Base-by-base conservation (phyloP, 2,888 invertebrate genomes). In the Agrypnus murinus region DNA sequence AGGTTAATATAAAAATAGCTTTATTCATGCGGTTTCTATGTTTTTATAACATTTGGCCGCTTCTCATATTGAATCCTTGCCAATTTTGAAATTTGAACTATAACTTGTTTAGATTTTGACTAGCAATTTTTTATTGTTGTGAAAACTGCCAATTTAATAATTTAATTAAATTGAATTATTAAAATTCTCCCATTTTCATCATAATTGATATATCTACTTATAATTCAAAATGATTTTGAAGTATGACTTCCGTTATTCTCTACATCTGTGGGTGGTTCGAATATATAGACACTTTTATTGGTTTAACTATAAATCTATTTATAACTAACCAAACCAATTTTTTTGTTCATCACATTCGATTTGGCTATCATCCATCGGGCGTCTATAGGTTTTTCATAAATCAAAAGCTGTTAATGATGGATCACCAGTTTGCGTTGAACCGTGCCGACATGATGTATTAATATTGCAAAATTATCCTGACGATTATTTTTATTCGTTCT, bases 51-150 rank as follows among this genome's bases (percentile, higher is more conserved):
- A 63, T 46, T 63, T 48, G 62, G 48, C 46, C 19, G 36, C 48
- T 19, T 15, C n/a, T 38, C 14, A 48, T 4, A n/a, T 63, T 46
- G 62, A 31, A 10, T 9, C 10, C n/a, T 8, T 17, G 65, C 65
- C 65, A 65, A 57, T n/a, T 46, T 38, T 65, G 65, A 45, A 55
- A 14, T 58, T 57, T 10, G 58, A 46, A 34, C 14, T 58, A 65
- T 32, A 14, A 31, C 45, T 17, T 55, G 63, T 40, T 48, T 48
- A 31, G 43, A 31, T 59, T 43, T 48, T 31, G 31, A 31, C 25
- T 31, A n/a, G 15, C 14, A 55, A n/a, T 32, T 14, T 9, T 31
- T 55, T 14, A 32, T 53, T n/a, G 7, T 9, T 12, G n/a, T 48
- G n/a, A n/a, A n/a, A n/a, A n/a, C n/a, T n/a, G n/a, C n/a, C n/a